Percentiles rank a stretch among this genome's conserved stretches.
Evolutionary conservation across 1,140 invertebrate genomes (phyloP).

Genomic region (Temnothorax curvispinosus): DNA sequence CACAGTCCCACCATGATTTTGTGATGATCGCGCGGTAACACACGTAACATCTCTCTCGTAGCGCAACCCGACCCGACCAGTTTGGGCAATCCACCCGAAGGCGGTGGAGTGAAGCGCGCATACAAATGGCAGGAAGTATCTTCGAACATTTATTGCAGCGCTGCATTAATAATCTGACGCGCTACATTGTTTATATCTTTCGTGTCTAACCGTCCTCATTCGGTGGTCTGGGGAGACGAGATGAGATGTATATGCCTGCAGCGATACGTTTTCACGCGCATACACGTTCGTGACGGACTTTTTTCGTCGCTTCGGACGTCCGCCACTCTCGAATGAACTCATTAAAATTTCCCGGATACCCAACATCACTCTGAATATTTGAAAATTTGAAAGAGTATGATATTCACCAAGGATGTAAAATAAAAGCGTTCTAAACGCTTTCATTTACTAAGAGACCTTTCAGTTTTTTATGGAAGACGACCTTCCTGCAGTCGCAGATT

Average conservation of each 20-base stretch:
- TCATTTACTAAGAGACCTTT: constrained; percentile 4
- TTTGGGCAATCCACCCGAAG: background rate
- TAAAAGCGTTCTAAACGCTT: background rate
- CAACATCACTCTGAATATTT: background rate
- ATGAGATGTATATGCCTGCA: constrained; percentile 6
- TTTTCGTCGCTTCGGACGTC: background rate
- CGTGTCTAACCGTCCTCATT: background rate
- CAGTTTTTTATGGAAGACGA: background rate
- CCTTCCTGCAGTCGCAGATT: background rate
- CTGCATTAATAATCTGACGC: constrained; percentile 43
- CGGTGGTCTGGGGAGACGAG: background rate
- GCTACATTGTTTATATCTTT: constrained; percentile 30
- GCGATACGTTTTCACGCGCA: background rate
- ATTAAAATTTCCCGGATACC: constrained; percentile 8
- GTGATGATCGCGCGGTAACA: background rate
- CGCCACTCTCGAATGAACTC: background rate
- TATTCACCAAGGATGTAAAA: background rate
- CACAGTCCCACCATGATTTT: background rate
- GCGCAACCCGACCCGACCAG: background rate
- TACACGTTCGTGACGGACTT: background rate
- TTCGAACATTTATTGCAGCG: constrained; percentile 41
- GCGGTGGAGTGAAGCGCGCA: background rate
- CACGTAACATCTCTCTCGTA: background rate
- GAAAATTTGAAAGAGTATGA: background rate
- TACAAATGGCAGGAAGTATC: constrained; percentile 17